phyloP scores from a whole-genome alignment of 2,113 vertebrate species.

The Barnardius zonarius region DNA sequence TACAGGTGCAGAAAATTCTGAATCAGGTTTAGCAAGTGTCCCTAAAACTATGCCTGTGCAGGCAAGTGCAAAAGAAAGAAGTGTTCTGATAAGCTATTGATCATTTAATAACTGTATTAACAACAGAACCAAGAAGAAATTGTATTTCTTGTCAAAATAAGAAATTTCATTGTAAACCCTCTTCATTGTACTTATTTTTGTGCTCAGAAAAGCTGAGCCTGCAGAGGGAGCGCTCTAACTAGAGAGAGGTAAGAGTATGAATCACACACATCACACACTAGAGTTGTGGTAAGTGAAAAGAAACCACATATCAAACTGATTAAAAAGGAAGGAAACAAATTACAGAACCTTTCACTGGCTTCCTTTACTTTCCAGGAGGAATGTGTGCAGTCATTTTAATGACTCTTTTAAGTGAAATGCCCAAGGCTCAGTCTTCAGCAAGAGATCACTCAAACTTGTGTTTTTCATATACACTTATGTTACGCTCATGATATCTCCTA shows the following conservation, averaged over 20 bases:
- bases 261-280: background rate
- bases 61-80: background rate
- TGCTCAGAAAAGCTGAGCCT: constrained; percentile 5
- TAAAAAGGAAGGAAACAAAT: background rate
- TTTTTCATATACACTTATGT: background rate
- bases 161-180: background rate
- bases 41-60: background rate
- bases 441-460: background rate
- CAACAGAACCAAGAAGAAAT: background rate
- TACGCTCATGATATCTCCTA: background rate
- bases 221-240: constrained; percentile 70
- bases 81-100: background rate
- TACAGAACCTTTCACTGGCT: background rate
- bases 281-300: background rate
- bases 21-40: background rate
- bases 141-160: background rate
- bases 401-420: background rate
- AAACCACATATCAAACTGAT: background rate
- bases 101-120: background rate
- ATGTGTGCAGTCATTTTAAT: background rate
- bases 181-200: background rate
- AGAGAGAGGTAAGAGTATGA: background rate
- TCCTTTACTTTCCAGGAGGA: background rate
- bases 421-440: background rate
- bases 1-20: background rate